Evolutionary conservation across 2,113 vertebrate species (phyloP), one percentile per base, ranked within the genome.

Genomic region (Nycticorax nycticorax): DNA sequence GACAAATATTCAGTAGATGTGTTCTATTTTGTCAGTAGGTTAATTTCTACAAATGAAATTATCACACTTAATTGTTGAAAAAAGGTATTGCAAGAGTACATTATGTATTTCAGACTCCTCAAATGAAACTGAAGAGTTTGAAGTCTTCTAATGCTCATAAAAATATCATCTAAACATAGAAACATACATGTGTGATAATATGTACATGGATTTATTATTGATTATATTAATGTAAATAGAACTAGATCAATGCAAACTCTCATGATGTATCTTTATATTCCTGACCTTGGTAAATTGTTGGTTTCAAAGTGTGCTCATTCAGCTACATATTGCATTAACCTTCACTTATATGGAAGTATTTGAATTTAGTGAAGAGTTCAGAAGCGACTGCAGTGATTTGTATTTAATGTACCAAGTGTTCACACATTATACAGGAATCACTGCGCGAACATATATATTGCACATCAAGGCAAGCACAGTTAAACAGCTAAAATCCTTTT

Each of bases 241-340:
- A 52, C 48, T 20, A 77, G 24, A 68, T 35, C 14, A 60, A 18
- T 3, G 32, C 37, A 45, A 76, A 59, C 14, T 47, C 56, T 72
- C 33, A 55, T 1, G 8, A 81, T 15, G 73, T 32, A 52, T 52
- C 23, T 77, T 55, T 32, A 37, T 16, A 68, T 26, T 72, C 62
- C 41, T 39, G 22, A 69, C 10, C 48, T 1, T 39, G 3, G 4
- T 53, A 18, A 4, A 41, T 0, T 12, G 18, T 2, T 79, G 39
- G 20, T 48, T 63, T 43, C 15, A 9, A 77, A 35, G 57, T 8
- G 13, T 73, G 59, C 17, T 85, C n/a, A 53, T 76, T 62, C 53
- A 80, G 8, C 55, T n/a, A 26, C 22, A 9, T 4, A 50, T 3
- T 26, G 22, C 37, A 41, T n/a, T 37, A 68, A 67, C 14, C 39